Evolutionary conservation across 2,888 invertebrate genomes (phyloP), one percentile per base, ranked within the genome.

Genomic region (Luffia ferchaultella): DNA sequence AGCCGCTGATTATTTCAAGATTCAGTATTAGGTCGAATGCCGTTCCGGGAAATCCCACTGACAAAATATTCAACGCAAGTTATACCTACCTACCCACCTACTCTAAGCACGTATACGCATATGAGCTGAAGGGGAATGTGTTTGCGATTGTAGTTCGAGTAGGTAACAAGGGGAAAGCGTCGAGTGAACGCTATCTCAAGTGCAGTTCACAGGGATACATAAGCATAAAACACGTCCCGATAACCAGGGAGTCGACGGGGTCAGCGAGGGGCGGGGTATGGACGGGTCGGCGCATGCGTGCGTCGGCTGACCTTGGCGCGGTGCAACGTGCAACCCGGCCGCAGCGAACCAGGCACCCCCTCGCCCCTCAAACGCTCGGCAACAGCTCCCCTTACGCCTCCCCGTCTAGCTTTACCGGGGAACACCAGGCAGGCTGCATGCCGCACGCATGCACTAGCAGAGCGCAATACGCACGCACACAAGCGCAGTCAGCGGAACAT

Each of bases 291-390:
- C 79, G 82, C 82, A 80, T 79, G 80, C 79, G 80, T 73, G 76
- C 74, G 68, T 60, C 70, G 73, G 68, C 69, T 79, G 79, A 79
- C 78, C 79, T 82, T 82, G 80, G 73, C 65, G 73, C 74, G 76
- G 73, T 80, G 80, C 82, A 80, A 72, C 78, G 75, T 78, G 80
- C 77, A 76, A 69, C 68, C 70, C 68, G 68, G 58, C 61, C 58
- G 56, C 50, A 52, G 52, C 56, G n/a, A n/a, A n/a, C n/a, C n/a
- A n/a, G n/a, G n/a, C n/a, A n/a, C 58, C 56, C 55, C 55, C 57
- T 57, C 57, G 60, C 55, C 48, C 55, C 58, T 57, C 54, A 42
- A 52, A 59, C 58, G 48, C 62, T 63, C 65, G 65, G 68, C 59
- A 65, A 63, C 68, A 60, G 65, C 68, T 58, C 56, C 57, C 60